These are phyloP conservation scores for Gandaritis pyraliata DNA, from an alignment of 2,888 invertebrate species.

Conservation along the genomic window DNA sequence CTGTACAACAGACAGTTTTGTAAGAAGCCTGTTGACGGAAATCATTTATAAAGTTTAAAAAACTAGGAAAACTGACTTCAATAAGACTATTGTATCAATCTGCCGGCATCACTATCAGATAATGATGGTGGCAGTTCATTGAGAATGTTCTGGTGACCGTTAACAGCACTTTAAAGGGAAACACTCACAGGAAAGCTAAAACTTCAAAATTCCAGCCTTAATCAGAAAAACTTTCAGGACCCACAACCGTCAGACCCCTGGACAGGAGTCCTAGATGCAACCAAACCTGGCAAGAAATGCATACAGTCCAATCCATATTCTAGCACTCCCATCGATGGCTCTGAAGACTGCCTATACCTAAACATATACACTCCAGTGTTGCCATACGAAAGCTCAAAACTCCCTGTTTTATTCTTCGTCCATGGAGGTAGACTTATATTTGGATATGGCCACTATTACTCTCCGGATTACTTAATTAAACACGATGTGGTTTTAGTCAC, in stretches of 20 bases:
- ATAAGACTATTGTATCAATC: too few species aligned
- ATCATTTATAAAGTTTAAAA: too few species aligned
- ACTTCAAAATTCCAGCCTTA: too few species aligned
- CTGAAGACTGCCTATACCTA: conserved; percentile 88
- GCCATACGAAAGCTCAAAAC: conserved; percentile 56
- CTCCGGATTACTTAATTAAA: conserved; percentile 68
- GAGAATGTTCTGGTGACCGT: too few species aligned
- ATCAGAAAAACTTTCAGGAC: conserved; percentile 55
- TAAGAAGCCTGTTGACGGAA: too few species aligned
- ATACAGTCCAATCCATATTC: conserved; percentile 75
- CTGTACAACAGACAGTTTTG: too few species aligned
- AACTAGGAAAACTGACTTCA: too few species aligned
- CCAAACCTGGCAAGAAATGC: conserved; percentile 70
- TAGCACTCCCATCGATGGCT: conserved; percentile 71
- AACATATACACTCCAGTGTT: conserved; percentile 87
- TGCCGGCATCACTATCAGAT: too few species aligned
- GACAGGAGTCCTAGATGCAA: conserved; percentile 66
- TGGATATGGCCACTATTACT: conserved; percentile 80
- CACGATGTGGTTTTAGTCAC: conserved; percentile 71
- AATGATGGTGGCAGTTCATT: too few species aligned
- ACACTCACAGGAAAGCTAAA: too few species aligned
- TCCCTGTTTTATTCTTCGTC: conserved; percentile 83
- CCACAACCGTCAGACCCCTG: conserved; percentile 63
- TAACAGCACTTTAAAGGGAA: too few species aligned
- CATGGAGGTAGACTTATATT: conserved; percentile 84